A percentile compares a stretch with the other conserved stretches of the same genome.
Conservation (phyloP, 2,797 vertebrate species). For the Xiphorhynchus erythropygius region DNA sequence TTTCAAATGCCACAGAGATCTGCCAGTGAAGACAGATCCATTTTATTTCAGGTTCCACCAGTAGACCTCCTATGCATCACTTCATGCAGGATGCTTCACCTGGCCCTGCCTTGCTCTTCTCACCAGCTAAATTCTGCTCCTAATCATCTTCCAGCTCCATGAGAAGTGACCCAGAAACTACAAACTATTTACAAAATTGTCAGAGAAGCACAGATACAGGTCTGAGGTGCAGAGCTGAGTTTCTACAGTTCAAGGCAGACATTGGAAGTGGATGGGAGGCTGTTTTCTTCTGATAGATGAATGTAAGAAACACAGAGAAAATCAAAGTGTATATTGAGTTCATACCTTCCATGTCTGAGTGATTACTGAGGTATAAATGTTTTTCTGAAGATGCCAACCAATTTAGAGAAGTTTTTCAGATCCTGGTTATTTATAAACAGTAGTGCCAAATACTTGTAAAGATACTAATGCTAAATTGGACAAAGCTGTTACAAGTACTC, state of each 20-base stretch:
- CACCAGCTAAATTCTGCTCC: neutral
- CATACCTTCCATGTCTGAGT: neutral
- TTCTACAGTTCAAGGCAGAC: neutral
- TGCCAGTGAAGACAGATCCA: rapidly evolving
- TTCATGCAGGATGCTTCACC: neutral
- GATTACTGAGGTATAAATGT: neutral
- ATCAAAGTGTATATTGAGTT: neutral
- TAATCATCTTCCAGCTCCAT: neutral
- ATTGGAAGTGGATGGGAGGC: neutral
- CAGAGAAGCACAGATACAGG: neutral
- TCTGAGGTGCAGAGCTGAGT: neutral
- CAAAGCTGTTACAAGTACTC: neutral
- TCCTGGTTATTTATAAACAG: neutral
- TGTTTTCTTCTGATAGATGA: neutral
- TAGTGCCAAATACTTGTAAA: neutral
- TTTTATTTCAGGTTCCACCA: neutral
- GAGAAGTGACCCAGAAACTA: neutral
- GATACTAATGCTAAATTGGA: neutral
- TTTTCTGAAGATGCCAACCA: neutral
- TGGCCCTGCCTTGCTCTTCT: neutral
- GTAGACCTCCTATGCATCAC: neutral
- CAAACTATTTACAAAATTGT: neutral
- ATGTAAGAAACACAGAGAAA: neutral
- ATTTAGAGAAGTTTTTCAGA: neutral
- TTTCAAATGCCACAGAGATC: neutral